Conservation (phyloP, 1,140 invertebrate species). For the Leptinotarsa texana region DNA sequence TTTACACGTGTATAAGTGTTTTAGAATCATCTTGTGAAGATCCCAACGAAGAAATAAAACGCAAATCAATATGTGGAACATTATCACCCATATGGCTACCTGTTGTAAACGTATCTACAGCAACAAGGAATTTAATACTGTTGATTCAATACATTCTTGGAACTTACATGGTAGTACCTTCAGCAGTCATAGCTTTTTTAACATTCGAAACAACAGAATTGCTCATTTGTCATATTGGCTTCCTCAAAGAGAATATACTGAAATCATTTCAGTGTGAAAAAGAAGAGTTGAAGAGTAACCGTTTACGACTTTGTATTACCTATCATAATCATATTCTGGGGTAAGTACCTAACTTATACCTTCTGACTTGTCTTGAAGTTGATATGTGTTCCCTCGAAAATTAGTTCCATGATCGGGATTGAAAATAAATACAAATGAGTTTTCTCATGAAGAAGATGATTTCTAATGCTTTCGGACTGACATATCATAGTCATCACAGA, state of each 20-base stretch:
- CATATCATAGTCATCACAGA: no score
- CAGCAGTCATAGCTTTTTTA: background rate
- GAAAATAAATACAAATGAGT: no score
- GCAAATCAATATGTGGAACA: conserved; percentile 2
- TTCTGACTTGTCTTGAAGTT: no score
- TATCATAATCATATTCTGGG: conserved; percentile 11
- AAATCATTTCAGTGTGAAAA: background rate
- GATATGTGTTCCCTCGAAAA: no score
- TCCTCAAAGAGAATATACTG: conserved; percentile 6
- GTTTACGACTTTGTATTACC: background rate
- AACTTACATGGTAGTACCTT: background rate
- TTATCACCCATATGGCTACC: conserved; percentile 10
- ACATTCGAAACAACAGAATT: conserved; percentile 8
- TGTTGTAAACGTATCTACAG: background rate
- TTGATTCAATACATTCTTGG: background rate
- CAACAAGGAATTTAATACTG: background rate
- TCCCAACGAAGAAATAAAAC: background rate
- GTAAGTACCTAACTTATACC: background rate
- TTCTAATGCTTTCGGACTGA: no score
- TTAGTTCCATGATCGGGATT: no score
- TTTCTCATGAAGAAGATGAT: no score
- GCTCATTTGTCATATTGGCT: background rate
- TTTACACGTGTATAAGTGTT: background rate
- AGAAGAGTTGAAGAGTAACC: background rate
- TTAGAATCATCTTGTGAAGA: background rate